phyloP scores from a whole-genome alignment of 2,113 vertebrate genomes.

The Gymnocephalus cernua region DNA sequence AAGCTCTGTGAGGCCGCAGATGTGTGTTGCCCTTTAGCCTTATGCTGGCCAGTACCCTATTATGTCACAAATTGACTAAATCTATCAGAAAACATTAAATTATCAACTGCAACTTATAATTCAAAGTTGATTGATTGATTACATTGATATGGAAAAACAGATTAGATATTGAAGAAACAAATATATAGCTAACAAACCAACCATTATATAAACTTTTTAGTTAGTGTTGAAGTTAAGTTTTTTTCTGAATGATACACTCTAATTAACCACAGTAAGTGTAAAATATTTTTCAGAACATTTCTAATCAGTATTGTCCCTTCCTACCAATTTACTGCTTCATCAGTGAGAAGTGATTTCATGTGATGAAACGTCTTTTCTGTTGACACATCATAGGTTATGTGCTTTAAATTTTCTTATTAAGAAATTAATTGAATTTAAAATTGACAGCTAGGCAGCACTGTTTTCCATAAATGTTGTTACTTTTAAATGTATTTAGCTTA shows the following conservation, averaged over 20 bases:
- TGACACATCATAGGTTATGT: not conserved
- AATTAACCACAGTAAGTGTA: not conserved
- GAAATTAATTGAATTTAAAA: conserved; percentile 59
- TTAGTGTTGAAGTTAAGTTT: not conserved
- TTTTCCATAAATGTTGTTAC: conserved; percentile 66
- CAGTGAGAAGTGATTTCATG: conserved; percentile 26
- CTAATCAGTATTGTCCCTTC: conserved; percentile 6
- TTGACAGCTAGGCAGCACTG: conserved; percentile 12
- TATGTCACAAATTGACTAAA: not conserved
- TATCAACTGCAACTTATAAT: not conserved
- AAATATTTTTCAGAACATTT: not conserved
- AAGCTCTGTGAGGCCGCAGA: not conserved
- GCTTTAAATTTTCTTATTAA: conserved; percentile 32
- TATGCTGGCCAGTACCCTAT: too few species aligned
- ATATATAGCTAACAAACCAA: not conserved
- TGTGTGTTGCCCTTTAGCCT: not conserved
- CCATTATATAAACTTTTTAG: not conserved
- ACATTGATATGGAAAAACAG: not conserved
- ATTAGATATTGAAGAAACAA: not conserved
- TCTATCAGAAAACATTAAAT: not conserved
- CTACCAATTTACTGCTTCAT: conserved; percentile 60
- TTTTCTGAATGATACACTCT: not conserved
- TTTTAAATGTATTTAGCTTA: conserved; percentile 72
- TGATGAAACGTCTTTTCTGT: conserved; percentile 12
- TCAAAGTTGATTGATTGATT: too few species aligned